Evolutionary conservation across 2,797 vertebrate species (phyloP), one percentile per base, ranked within the genome.

Genomic region (Sorex maritimensis): DNA sequence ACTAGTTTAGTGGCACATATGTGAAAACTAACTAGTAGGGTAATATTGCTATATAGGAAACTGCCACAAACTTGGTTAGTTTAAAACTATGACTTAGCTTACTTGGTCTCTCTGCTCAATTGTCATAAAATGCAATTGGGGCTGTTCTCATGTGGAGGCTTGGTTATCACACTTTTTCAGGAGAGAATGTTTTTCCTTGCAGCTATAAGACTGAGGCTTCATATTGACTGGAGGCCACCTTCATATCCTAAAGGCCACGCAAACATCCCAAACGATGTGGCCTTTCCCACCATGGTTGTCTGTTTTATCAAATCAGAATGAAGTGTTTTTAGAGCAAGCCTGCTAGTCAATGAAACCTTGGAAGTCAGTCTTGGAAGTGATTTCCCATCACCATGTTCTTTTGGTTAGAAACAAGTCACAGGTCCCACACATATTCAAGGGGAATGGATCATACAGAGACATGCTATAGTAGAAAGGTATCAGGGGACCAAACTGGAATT

Each of bases 371-470:
- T 21, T 3, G 10, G 34, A 26, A 65, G 11, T 34, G 58, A 58
- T 6, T 26, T 38, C 49, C 17, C 46, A 30, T 52, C 15, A 34
- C 6, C 24, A 5, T 73, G 11, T 63, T 46, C 41, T 74, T 2
- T 81, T 41, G 65, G 44, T 75, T 61, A 83, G 73, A 93, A 77
- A 12, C 52, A 68, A 81, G 28, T 85, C 67, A 69, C 11, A 34
- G 30, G 13, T 52, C 28, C 63, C 13, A 23, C 6, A 9, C 4
- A 1, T 65, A 12, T 26, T 72, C 23, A 83, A 83, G n/a, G 41
- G 3, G 8, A n/a, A 30, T 23, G 0, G 28, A 19, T 12, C 34
- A 30, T 15, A 75, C 21, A 26, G 10, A 68, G 52, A 24, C 19
- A 3, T 73, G 77, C 17, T 71, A 11, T 11, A 13, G 28, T 17